phyloP scores from a whole-genome alignment of 1,140 invertebrate genomes.

The Brachionus rubens region DNA sequence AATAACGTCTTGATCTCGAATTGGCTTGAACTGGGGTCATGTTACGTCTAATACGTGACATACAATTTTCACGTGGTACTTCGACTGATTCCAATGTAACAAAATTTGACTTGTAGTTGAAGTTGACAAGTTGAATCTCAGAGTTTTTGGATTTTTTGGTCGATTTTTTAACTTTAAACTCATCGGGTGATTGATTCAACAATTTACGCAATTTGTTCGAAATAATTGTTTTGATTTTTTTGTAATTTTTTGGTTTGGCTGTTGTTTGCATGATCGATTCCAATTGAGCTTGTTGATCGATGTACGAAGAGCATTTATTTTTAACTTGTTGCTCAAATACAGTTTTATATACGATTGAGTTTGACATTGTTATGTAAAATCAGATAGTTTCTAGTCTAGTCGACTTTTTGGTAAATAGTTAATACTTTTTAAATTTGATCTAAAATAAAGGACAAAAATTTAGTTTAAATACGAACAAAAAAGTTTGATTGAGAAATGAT shows the following conservation, averaged over 20 bases:
- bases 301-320: slow-evolving; percentile 15
- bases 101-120: slow-evolving; percentile 23
- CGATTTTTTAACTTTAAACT: background rate
- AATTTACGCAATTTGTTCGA: background rate
- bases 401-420: background rate
- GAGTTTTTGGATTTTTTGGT: background rate
- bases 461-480: background rate
- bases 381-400: slow-evolving; percentile 37
- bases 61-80: background rate
- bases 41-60: background rate
- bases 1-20: background rate
- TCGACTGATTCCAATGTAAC: background rate
- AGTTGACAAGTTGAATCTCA: background rate
- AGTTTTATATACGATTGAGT: slow-evolving; percentile 29
- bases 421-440: slow-evolving; percentile 16
- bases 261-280: slow-evolving; percentile 13
- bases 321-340: slow-evolving; percentile 10
- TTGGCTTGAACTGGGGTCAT: background rate
- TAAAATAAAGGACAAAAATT: slow-evolving; percentile 37
- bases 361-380: slow-evolving; percentile 21
- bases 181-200: background rate
- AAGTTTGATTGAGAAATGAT: slow-evolving; percentile 1
- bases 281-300: background rate
- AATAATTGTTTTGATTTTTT: background rate
- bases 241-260: slow-evolving; percentile 12